Evolutionary conservation across 2,113 vertebrate species (phyloP).

Genomic region (Coptodon bakossiorum): DNA sequence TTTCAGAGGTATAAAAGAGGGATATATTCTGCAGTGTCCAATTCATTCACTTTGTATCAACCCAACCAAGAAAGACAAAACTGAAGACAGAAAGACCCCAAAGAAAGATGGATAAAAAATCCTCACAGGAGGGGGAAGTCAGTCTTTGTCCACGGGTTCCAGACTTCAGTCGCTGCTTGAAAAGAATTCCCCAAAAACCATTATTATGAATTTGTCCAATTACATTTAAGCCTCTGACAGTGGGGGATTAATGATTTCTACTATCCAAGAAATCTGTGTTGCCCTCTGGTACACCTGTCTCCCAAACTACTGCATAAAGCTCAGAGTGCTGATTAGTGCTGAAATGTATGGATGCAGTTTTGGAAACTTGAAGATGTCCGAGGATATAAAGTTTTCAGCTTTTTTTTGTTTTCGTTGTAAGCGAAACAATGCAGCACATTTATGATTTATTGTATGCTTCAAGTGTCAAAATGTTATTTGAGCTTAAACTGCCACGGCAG

Average conservation of each 20-base stretch:
- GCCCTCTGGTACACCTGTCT: background rate
- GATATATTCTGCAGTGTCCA: background rate
- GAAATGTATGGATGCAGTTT: background rate
- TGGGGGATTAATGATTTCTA: background rate
- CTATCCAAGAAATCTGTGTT: background rate
- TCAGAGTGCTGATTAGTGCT: background rate
- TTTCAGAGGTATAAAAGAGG: background rate
- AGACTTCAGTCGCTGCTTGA: background rate
- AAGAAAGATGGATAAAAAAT: background rate
- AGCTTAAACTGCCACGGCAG: background rate
- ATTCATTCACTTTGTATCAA: background rate
- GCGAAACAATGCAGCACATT: background rate
- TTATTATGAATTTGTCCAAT: background rate
- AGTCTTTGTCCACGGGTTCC: background rate
- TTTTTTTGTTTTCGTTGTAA: background rate
- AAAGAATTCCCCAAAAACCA: background rate
- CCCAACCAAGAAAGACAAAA: background rate
- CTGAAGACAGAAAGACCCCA: background rate
- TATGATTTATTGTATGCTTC: background rate
- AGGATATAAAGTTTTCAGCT: background rate
- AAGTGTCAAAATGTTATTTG: background rate
- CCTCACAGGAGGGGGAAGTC: background rate
- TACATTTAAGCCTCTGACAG: background rate
- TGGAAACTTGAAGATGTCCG: background rate
- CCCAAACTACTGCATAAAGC: background rate